Evolutionary conservation across 2,113 vertebrate genomes (phyloP), one percentile per base, ranked within the genome.

Genomic region (Fulmarus glacialis): DNA sequence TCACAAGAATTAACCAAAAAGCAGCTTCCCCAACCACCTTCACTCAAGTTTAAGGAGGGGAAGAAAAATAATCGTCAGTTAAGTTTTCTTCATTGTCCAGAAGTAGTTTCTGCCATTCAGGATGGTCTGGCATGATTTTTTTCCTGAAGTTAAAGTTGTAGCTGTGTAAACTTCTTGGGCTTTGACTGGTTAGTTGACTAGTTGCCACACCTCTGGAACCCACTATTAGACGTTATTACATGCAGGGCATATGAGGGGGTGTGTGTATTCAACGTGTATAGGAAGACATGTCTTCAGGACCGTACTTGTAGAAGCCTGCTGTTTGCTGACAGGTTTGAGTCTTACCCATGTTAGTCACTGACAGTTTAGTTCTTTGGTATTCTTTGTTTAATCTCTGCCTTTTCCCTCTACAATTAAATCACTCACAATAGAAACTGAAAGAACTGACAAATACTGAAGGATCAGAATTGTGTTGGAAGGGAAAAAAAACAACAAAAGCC

Each of bases 361-460:
- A 71, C 75, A 72, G 42, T 87, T 94, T 38, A 68, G 43, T 66
- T 85, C 96, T 72, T 90, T 42, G 22, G 72, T 55, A 45, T 83
- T 83, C 75, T 95, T 87, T 93, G 92, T 91, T 95, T 84, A 63
- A 93, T 92, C 90, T 92, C 59, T 94, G 87, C 62, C 68, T 94
- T 91, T 87, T 90, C 26, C 43, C 50, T 89, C 56, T 80, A 34
- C 59, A 58, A n/a, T 96, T 96, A 80, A 92, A 80, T 82, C 87
- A 43, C 62, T 97, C 87, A 71, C 89, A 83, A 56, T 77, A 98
- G 89, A 86, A 91, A 96, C 83, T 74, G 52, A 98, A 94, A 90
- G 83, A 96, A 87, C 68, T 97, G 73, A 96, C 89, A 96, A 87
- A 96, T 79, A 81, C 82, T 93, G 86, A 92, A 96, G 86, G 82